Conservation (phyloP, 2,113 vertebrate species). For the Gallinago paraguaiae region DNA sequence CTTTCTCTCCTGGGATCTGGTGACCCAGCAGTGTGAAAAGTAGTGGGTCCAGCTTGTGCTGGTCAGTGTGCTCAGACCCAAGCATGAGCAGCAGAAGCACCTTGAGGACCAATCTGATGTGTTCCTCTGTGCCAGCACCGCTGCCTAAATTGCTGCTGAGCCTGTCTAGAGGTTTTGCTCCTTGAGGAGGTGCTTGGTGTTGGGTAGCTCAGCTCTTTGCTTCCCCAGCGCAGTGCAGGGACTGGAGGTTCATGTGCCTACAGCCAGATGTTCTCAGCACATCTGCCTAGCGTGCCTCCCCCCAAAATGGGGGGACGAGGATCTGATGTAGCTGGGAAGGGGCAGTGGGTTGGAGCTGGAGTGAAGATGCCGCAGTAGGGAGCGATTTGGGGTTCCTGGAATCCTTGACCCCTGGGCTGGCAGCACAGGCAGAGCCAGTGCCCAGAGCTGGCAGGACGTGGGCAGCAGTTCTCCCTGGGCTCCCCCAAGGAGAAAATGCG, state of each 20-base stretch:
- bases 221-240: neutral
- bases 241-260: neutral
- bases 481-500: neutral
- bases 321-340: neutral
- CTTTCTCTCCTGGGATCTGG: neutral
- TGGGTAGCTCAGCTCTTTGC: neutral
- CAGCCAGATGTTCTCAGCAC: accelerated
- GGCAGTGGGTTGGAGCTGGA: neutral
- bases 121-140: accelerated
- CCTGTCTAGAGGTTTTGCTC: neutral
- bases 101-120: accelerated
- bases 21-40: neutral
- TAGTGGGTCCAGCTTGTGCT: neutral
- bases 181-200: neutral
- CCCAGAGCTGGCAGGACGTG: neutral
- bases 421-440: neutral
- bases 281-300: accelerated
- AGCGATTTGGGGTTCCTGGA: neutral
- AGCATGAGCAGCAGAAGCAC: neutral
- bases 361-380: neutral
- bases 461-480: neutral
- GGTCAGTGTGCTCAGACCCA: neutral
- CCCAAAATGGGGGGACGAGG: accelerated
- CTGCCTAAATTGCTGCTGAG: neutral
- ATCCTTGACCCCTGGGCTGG: neutral